Evolutionary conservation across 2,113 vertebrate species (phyloP).

Genomic region (Hydrolagus affinis): DNA sequence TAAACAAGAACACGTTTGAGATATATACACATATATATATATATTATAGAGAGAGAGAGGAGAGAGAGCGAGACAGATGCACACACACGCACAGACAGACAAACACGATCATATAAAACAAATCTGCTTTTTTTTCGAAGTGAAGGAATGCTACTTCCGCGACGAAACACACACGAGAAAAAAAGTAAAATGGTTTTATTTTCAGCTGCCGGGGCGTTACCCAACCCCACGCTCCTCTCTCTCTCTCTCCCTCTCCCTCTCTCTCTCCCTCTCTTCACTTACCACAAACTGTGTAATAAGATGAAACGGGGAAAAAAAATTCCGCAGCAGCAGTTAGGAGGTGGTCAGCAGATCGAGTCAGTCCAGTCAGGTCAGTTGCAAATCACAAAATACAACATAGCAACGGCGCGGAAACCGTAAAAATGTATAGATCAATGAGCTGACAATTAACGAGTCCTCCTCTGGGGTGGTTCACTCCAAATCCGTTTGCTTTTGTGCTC

Average conservation of each 20-base stretch:
- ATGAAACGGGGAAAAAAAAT: slow-evolving; percentile 1
- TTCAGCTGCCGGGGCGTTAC: slow-evolving; percentile 23
- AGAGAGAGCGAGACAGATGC: no score
- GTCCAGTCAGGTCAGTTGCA: slow-evolving; percentile 19
- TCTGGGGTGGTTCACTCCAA: no score
- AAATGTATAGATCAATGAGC: no score
- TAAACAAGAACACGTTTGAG: not conserved
- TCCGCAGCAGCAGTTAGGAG: no score
- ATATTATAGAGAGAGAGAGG: no score
- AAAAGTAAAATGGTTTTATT: slow-evolving; percentile 9
- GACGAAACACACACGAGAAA: no score
- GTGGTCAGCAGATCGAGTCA: no score
- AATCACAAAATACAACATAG: not conserved
- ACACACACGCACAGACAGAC: not conserved
- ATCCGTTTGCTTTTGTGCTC: not conserved
- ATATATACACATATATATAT: not conserved
- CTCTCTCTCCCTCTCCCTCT: no score
- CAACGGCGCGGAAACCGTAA: not conserved
- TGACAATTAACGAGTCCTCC: no score
- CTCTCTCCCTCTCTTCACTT: slow-evolving; percentile 19
- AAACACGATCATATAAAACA: not conserved
- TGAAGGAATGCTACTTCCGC: not conserved
- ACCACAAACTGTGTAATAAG: slow-evolving; percentile 21
- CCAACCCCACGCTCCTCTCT: not conserved
- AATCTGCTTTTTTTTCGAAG: not conserved